phyloP scores from a whole-genome alignment of 1,140 invertebrate species.

The Eumeta japonica region DNA sequence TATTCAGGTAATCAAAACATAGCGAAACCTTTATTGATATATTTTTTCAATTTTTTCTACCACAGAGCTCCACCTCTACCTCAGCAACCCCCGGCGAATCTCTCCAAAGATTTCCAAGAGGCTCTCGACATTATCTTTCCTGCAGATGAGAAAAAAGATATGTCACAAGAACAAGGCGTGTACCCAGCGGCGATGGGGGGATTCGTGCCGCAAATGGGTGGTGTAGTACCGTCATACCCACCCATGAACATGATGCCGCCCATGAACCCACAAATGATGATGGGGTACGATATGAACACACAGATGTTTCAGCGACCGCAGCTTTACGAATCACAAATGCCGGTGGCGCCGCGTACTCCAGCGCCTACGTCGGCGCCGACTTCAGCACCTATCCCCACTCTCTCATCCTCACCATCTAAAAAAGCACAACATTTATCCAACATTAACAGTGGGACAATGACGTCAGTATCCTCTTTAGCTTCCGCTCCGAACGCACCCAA shows the following conservation, averaged over 20 bases:
- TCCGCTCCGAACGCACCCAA: no score
- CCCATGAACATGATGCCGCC: conserved; percentile 27
- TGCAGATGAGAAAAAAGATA: conserved; percentile 28
- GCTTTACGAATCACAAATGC: conserved; percentile 38
- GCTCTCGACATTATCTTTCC: conserved; percentile 73
- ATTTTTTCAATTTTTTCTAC: no score
- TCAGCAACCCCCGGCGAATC: conserved; percentile 7
- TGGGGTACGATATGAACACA: conserved; percentile 40
- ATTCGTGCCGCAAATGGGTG: no score
- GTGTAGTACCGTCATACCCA: conserved; percentile 24
- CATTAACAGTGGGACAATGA: no score
- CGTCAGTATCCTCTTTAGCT: no score
- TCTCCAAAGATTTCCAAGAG: conserved; percentile 64
- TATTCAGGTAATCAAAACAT: no score
- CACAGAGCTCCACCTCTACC: no score
- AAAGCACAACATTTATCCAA: no score
- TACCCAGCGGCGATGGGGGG: conserved; percentile 3
- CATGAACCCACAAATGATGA: conserved; percentile 26
- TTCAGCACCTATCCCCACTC: no score
- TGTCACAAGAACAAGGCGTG: conserved; percentile 23
- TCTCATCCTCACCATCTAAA: no score
- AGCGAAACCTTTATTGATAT: no score
- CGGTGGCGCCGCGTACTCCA: conserved; percentile 21
- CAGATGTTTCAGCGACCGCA: conserved; percentile 21
- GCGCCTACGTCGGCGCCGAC: no score